A percentile compares a stretch with the other conserved stretches of the same genome.
Conservation (phyloP, 2,113 vertebrate genomes). For the Corydoras maculifer region DNA sequence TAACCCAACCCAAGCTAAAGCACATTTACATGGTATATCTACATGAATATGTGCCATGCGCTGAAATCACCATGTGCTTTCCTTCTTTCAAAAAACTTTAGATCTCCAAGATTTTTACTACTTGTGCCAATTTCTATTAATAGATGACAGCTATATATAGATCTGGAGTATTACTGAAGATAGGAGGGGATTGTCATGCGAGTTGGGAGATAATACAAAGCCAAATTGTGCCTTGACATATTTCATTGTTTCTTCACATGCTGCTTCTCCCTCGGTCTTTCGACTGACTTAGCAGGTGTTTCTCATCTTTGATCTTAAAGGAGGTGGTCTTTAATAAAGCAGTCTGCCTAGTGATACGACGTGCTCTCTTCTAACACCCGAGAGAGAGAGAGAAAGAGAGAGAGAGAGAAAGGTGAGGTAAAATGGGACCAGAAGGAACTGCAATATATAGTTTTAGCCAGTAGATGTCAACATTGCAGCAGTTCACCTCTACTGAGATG, state of each 20-base stretch:
- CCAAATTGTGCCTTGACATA: constrained; percentile 19
- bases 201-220: constrained; percentile 3
- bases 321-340: constrained; percentile 19
- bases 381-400: constrained; percentile 1
- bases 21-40: neutral
- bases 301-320: constrained; percentile 15
- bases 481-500: constrained; percentile 18
- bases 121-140: constrained; percentile 35
- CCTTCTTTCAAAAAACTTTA: constrained; percentile 2
- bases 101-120: constrained; percentile 6
- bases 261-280: constrained; percentile 3
- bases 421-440: constrained; percentile 5
- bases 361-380: constrained; percentile 7
- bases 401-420: too few relatives aligned
- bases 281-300: neutral
- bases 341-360: constrained; percentile 32
- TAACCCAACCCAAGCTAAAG: neutral
- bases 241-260: constrained; percentile 23
- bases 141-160: constrained; percentile 32
- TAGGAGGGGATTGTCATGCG: constrained; percentile 4
- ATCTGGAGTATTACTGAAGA: constrained; percentile 9
- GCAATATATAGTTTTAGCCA: constrained; percentile 43
- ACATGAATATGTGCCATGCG: neutral
- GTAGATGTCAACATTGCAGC: constrained; percentile 56
- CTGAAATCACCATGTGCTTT: neutral